phyloP scores from a whole-genome alignment of 2,888 invertebrate genomes.

The Harmothoe impar region DNA sequence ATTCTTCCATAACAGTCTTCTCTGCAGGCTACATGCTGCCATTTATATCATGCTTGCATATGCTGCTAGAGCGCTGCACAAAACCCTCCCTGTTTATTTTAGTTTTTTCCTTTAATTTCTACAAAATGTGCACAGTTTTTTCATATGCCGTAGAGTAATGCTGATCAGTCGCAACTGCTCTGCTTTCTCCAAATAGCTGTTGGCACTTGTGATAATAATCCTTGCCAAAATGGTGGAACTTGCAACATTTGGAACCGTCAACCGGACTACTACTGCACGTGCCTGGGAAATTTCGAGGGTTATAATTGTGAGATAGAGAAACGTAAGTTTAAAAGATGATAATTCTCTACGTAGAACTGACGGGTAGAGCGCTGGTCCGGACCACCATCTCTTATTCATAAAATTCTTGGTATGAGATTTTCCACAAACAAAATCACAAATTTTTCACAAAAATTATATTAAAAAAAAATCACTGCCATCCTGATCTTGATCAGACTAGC shows the following conservation, averaged over 20 bases:
- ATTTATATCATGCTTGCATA: background rate
- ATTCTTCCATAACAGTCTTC: too few relatives aligned
- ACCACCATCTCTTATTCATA: too few relatives aligned
- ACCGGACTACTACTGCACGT: conserved; percentile 71
- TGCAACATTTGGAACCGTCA: conserved; percentile 69
- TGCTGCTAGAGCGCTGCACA: background rate
- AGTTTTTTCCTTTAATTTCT: background rate
- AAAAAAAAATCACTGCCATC: too few relatives aligned
- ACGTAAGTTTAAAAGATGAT: conserved; percentile 25
- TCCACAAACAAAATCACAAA: too few relatives aligned
- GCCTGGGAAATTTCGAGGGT: conserved; percentile 74
- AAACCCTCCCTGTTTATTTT: too few relatives aligned
- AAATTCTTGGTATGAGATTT: too few relatives aligned
- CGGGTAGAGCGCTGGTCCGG: too few relatives aligned
- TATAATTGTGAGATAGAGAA: conserved; percentile 70
- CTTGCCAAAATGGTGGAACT: conserved; percentile 75
- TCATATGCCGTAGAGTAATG: background rate
- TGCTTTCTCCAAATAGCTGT: conserved; percentile 30
- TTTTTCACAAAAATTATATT: too few relatives aligned
- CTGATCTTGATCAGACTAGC: too few relatives aligned
- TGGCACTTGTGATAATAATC: conserved; percentile 63
- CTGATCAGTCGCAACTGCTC: background rate
- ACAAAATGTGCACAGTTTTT: background rate
- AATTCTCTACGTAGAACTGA: too few relatives aligned
- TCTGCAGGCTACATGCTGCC: too few relatives aligned